Conservation (phyloP, 2,113 vertebrate species). For the Vanacampus margaritifer region DNA sequence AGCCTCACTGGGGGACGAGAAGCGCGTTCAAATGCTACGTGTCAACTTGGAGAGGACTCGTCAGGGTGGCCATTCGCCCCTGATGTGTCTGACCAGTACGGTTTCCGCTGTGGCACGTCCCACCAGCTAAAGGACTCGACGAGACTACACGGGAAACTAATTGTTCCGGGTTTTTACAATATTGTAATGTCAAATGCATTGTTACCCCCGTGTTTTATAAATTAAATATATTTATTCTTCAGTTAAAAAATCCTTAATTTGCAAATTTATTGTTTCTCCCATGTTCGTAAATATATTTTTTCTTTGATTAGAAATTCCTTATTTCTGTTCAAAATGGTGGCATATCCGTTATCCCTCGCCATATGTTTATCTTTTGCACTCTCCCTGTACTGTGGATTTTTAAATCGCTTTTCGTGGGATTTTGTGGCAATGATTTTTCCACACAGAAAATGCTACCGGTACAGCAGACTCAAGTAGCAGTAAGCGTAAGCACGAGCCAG, state of each 20-base stretch:
- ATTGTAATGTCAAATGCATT: background rate
- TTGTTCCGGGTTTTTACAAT: background rate
- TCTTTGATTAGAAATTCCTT: background rate
- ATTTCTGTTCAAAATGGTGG: background rate
- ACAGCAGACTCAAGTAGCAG: too few relatives aligned
- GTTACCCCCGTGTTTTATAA: background rate
- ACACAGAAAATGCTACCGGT: too few relatives aligned
- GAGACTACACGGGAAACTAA: background rate
- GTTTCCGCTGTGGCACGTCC: conserved; percentile 56
- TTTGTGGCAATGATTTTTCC: too few relatives aligned
- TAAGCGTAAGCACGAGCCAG: too few relatives aligned
- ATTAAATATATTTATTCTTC: background rate
- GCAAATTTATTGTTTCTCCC: background rate
- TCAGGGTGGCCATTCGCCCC: conserved; percentile 23
- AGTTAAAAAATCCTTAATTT: background rate
- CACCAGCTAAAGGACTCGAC: background rate
- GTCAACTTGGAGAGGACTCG: conserved; percentile 42
- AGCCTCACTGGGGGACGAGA: background rate
- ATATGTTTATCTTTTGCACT: too few relatives aligned
- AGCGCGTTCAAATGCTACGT: conserved; percentile 19
- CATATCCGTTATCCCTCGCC: too few relatives aligned
- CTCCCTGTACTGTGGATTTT: too few relatives aligned
- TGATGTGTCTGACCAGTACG: conserved; percentile 39
- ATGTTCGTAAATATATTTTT: background rate
- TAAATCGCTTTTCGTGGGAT: too few relatives aligned